Conservation (phyloP, 2,113 vertebrate species). For the Euleptes europaea region DNA sequence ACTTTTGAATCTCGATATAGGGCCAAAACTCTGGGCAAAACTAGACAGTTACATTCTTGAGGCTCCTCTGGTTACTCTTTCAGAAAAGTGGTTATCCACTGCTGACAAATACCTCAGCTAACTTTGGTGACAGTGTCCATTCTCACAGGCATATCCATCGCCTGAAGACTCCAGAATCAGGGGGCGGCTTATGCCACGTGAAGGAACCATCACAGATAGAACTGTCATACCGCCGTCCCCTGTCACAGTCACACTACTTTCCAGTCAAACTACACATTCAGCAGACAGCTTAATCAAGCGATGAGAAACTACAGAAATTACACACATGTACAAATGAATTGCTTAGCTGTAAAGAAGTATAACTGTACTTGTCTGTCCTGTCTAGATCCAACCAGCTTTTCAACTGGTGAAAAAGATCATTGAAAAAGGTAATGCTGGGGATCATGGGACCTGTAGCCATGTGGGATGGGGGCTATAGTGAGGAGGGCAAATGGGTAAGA, state of each 20-base stretch:
- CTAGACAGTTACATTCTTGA: not conserved
- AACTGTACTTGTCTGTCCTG: not conserved
- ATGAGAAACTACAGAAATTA: not conserved
- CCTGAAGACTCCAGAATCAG: not conserved
- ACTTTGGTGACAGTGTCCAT: slow-evolving; percentile 10
- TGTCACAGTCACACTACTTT: not conserved
- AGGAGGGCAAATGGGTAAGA: too few relatives aligned
- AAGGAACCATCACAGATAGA: not conserved
- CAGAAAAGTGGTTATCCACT: not conserved
- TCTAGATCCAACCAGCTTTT: not conserved
- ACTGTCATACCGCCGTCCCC: not conserved
- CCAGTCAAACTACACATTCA: not conserved
- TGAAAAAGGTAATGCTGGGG: too few relatives aligned
- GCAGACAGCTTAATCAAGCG: not conserved
- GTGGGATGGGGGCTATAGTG: too few relatives aligned
- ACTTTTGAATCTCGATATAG: not conserved
- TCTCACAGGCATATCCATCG: not conserved
- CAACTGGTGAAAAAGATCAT: too few relatives aligned
- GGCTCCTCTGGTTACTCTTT: not conserved
- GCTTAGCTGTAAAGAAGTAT: slow-evolving; percentile 24
- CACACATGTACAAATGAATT: not conserved
- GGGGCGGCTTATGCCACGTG: not conserved
- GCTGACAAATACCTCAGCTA: slow-evolving; percentile 70
- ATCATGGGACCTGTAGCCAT: too few relatives aligned
- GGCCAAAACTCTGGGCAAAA: not conserved